Base-by-base conservation (phyloP, 1,140 invertebrate species). In the Laodelphax striatellus region DNA sequence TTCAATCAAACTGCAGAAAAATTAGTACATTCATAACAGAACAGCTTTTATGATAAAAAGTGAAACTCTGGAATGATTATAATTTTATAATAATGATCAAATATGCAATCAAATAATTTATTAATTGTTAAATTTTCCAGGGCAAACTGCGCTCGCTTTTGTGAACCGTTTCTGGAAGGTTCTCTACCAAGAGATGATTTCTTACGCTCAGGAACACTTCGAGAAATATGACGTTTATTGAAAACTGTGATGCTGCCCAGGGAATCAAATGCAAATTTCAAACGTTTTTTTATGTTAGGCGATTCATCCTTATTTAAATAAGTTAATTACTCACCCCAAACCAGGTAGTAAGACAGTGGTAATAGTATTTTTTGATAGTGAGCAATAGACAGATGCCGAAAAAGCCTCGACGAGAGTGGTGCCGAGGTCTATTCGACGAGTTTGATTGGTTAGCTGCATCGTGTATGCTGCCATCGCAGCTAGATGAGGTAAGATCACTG, bases 341-440 rank as follows among this genome's bases (percentile, higher is more conserved):
- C 79, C 78, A 9, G 78, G 77, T 38, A 81, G 54, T 5, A 78
- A 68, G 52, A 71, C 68, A 17, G 68, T 71, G 50, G 72, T 73
- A 34, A 80, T 77, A 50, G 73, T 72, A 65, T 76, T 74, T 42
- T 72, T 72, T 34, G 76, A 78, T 28, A 82, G 65, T 6, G 75
- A 71, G 62, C 82, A 84, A 67, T 84, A 85, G 22, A 84, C 79
- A 21, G 64, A 70, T 52, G 82, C 78, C 14, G 80, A 83, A 65
- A 83, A 86, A 0, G 83, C 80, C 64, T 87, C 84, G 41, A 87
- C 76, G 19, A 87, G 67, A 52, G 80, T 79, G 34, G 77, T 70
- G 8, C 79, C 77, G 21, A 87, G 71, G 62, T 85, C 82, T 22
- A 75, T 68, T 65, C 78, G 80, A 50, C 77, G 74, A 5, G 73